Conservation (phyloP, 2,888 invertebrate genomes). For the Sarcophaga carnaria region DNA sequence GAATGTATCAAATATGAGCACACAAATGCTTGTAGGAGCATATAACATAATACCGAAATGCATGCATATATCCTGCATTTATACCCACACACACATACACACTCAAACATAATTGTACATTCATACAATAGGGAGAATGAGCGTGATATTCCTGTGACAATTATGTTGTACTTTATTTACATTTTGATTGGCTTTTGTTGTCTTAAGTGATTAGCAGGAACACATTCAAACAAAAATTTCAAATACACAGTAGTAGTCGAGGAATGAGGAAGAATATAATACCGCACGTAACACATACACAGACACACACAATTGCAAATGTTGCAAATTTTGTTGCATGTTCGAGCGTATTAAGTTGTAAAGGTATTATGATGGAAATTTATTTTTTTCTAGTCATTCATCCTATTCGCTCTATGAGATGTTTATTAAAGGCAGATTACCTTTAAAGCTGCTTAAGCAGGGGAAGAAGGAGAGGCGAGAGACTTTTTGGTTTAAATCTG, state of each 20-base stretch:
- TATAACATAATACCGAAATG: neutral
- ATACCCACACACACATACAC: neutral
- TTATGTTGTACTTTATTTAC: constrained; percentile 71
- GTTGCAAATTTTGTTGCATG: constrained; percentile 17
- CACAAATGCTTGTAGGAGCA: constrained; percentile 33
- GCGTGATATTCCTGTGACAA: constrained; percentile 60
- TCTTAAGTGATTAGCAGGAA: constrained; percentile 73
- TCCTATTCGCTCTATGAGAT: neutral
- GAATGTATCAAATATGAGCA: constrained; percentile 40
- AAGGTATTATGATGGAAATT: constrained; percentile 21
- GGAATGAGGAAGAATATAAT: constrained; percentile 33
- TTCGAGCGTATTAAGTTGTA: constrained; percentile 41
- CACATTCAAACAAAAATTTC: neutral
- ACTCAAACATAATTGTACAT: constrained; percentile 6
- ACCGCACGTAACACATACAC: neutral
- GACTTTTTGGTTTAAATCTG: neutral
- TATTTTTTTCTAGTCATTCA: neutral
- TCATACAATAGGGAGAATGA: neutral
- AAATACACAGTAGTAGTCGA: neutral
- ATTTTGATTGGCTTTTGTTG: constrained; percentile 74
- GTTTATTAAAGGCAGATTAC: constrained; percentile 13
- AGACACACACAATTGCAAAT: constrained; percentile 18
- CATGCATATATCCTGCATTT: constrained; percentile 22
- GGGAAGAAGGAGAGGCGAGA: neutral
- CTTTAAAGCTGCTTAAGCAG: neutral